Base-by-base conservation (phyloP, 92 coral and sea anemone species). In the Plumapathes pennacea region DNA sequence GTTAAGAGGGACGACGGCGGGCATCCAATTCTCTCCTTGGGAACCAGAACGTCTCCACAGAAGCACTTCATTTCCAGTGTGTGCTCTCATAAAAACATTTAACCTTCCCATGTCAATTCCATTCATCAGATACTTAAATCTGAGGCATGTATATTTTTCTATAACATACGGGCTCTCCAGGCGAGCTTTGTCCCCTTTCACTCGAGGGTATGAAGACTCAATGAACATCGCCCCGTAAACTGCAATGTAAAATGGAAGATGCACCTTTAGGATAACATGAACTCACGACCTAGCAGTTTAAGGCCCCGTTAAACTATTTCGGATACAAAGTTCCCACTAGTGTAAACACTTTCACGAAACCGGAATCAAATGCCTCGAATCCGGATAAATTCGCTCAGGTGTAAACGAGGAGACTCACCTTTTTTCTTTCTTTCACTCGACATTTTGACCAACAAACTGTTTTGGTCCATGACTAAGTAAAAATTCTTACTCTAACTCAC, bases 21-120 rank as follows among this genome's bases (percentile, higher is more conserved):
- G 59, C 24, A 46, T 48, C 90, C 90, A 80, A 25, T 26, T 45
- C 40, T 54, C 23, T 29, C 34, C 73, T 31, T 58, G 84, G 69
- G 76, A 54, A 31, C 94, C 89, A 40, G 81, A 71, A 31, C 85
- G 57, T 5, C 96, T 64, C 97, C 97, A 89, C 22, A 71, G 11
- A 25, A 89, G 75, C 2, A 24, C 10, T 60, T 71, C 50, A 9
- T 42, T 55, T 10, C 32, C 52, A 49, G 46, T 50, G 5, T 43
- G 19, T 3, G 26, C 41, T 34, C 51, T 46, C 18, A 51, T 19
- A 44, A 70, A 81, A 37, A 89, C 79, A 39, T 81, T 89, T 8
- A 89, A 60, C 21, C 97, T 44, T 4, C 97, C 97, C 39, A 75
- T 72, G 13, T 78, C 72, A 10, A 51, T 31, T 18, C 97, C 97